Percentiles rank a stretch among this genome's conserved stretches.
Evolutionary conservation across 1,140 invertebrate species (phyloP).

Genomic region (Paralvinella palmiformis): DNA sequence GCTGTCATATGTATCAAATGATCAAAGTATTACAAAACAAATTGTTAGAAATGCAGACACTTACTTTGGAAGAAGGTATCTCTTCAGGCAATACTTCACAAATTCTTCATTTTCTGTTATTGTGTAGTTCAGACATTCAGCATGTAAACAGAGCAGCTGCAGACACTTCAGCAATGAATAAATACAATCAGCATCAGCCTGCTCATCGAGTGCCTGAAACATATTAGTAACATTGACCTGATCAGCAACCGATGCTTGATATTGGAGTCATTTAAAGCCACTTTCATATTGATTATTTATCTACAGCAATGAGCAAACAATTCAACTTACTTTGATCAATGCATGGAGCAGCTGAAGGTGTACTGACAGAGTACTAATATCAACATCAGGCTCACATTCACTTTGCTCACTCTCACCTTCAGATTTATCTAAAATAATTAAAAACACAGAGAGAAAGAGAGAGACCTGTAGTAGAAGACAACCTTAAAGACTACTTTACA

Average conservation of each 20-base stretch:
- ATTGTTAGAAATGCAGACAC: no score
- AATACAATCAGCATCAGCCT: constrained; percentile 77
- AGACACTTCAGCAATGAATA: constrained; percentile 90
- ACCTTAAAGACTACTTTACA: no score
- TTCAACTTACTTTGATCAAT: constrained; percentile 75
- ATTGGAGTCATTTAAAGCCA: no score
- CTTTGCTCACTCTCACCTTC: no score
- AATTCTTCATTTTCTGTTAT: constrained; percentile 87
- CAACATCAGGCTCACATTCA: constrained; percentile 25
- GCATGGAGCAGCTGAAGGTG: constrained; percentile 88
- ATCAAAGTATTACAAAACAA: no score
- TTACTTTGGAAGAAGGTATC: constrained; percentile 89
- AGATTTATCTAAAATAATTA: no score
- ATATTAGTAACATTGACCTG: constrained; percentile 3
- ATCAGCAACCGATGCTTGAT: no score
- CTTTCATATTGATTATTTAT: no score
- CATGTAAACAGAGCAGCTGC: constrained; percentile 85
- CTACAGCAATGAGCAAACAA: no score
- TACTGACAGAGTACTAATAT: constrained; percentile 81
- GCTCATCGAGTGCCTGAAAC: constrained; percentile 67
- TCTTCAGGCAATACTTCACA: constrained; percentile 96
- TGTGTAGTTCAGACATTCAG: constrained; percentile 82
- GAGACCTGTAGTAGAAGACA: no score
- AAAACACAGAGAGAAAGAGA: no score
- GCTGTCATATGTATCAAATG: no score